Evolutionary conservation across 2,888 invertebrate species (phyloP).

Genomic region (Drosophila cyrtoloma): DNA sequence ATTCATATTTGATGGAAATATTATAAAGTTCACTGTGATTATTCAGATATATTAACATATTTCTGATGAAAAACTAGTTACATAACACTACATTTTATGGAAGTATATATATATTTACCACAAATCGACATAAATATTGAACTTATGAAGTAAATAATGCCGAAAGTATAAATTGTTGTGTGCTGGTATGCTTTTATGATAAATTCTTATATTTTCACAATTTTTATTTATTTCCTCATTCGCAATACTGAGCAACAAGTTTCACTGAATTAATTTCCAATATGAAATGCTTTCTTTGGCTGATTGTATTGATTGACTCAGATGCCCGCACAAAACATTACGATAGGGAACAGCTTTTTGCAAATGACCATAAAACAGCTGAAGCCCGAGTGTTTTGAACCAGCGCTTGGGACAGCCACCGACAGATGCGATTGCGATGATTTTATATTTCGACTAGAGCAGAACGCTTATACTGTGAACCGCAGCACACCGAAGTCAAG

Average conservation of each 20-base stretch:
- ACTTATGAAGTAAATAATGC: neutral
- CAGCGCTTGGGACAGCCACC: neutral
- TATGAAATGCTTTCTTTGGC: conserved; percentile 6
- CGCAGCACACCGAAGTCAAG: conserved; percentile 60
- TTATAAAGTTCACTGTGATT: neutral
- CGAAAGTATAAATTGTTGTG: neutral
- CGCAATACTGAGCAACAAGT: neutral
- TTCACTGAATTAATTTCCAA: neutral
- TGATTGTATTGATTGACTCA: neutral
- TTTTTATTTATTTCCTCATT: neutral
- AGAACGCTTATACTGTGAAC: conserved; percentile 39
- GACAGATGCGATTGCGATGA: conserved; percentile 9
- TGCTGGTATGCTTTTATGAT: neutral
- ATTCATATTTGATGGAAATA: neutral
- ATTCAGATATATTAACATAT: neutral
- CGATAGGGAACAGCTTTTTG: conserved; percentile 49
- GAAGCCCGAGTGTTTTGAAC: conserved; percentile 7
- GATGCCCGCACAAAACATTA: conserved; percentile 4
- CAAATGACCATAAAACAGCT: conserved; percentile 30
- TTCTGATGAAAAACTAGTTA: neutral
- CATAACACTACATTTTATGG: neutral
- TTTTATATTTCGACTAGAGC: conserved; percentile 12
- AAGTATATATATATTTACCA: neutral
- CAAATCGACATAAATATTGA: neutral
- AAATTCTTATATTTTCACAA: neutral